Base-by-base conservation (phyloP, 2,888 invertebrate species). In the Eristalis intricaria region DNA sequence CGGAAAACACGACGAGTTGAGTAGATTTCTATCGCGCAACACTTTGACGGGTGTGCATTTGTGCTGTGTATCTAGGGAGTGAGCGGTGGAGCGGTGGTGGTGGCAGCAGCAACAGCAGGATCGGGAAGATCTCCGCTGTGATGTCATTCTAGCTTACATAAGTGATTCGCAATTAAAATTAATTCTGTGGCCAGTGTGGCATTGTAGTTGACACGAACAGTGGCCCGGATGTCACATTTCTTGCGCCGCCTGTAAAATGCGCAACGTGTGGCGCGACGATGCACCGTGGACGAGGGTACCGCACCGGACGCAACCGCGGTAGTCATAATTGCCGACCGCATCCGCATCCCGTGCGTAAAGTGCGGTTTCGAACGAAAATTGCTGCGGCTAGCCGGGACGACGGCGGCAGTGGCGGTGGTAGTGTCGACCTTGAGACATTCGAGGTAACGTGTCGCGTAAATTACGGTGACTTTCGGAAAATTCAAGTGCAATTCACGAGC, bases 401-500 rank as follows among this genome's bases (percentile, higher is more conserved):
- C 26, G 40, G 64, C 68, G 32, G 11, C 13, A 58, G 4, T 60
- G 29, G 65, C 77, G 23, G 56, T 40, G 43, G 43, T 60, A 61
- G 56, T 69, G 79, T 22, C 38, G 84, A 76, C 84, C 89, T 84
- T 75, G 85, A 89, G 40, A 88, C 77, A 79, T 87, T 88, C 79
- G 89, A 89, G 65, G 80, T 90, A 71, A 85, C 78, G 23, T 90
- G 90, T 79, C 82, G 80, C 81, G 78, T 89, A 68, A 84, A 85
- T 76, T 89, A 88, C 61, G 89, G 89, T 70, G 85, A 89, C 78
- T 89, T 88, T 75, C 88, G 89, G 29, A 89, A 86, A 78, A 86
- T 89, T 71, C 89, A 89, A 69, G 89, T 90, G 63, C 89, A 88
- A 76, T 89, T 90, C 38, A 66, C 75, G 26, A 87, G 79, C 38